Evolutionary conservation across 2,888 invertebrate genomes (phyloP).

Genomic region (Tricholauxania praeusta): DNA sequence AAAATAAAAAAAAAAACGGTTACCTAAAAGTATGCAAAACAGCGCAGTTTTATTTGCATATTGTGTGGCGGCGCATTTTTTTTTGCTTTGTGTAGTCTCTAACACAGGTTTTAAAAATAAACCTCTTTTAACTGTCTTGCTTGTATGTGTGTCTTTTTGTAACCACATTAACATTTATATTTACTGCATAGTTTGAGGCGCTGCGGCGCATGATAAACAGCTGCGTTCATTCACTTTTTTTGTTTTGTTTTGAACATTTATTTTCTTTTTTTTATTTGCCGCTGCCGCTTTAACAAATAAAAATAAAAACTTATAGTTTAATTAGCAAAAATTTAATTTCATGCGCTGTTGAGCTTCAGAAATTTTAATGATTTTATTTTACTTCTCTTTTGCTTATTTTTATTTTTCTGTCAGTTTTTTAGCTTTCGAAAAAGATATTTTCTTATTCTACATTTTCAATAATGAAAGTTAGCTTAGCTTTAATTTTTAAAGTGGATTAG

Average conservation of each 20-base stretch:
- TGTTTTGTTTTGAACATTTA: neutral
- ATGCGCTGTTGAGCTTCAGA: conserved; percentile 43
- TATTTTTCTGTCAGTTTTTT: conserved; percentile 14
- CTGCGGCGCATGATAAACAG: too few species aligned
- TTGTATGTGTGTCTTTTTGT: too few species aligned
- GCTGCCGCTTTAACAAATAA: conserved; percentile 17
- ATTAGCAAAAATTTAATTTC: conserved; percentile 48
- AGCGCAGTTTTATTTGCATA: too few species aligned
- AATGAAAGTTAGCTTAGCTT: conserved; percentile 2
- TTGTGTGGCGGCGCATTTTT: too few species aligned
- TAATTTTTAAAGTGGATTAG: conserved; percentile 25
- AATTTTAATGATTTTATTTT: conserved; percentile 25
- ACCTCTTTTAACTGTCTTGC: too few species aligned
- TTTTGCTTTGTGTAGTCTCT: too few species aligned
- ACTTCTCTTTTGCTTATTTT: conserved; percentile 20
- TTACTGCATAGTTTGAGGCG: too few species aligned
- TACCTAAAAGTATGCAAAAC: too few species aligned
- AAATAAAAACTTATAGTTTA: conserved; percentile 46
- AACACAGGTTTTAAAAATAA: too few species aligned
- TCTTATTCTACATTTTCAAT: neutral
- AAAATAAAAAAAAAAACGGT: too few species aligned
- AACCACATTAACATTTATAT: too few species aligned
- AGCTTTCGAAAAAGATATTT: neutral
- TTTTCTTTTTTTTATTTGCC: neutral
- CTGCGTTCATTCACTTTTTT: neutral